Evolutionary conservation across 2,888 invertebrate genomes (phyloP).

Genomic region (Xiphydria camelus): DNA sequence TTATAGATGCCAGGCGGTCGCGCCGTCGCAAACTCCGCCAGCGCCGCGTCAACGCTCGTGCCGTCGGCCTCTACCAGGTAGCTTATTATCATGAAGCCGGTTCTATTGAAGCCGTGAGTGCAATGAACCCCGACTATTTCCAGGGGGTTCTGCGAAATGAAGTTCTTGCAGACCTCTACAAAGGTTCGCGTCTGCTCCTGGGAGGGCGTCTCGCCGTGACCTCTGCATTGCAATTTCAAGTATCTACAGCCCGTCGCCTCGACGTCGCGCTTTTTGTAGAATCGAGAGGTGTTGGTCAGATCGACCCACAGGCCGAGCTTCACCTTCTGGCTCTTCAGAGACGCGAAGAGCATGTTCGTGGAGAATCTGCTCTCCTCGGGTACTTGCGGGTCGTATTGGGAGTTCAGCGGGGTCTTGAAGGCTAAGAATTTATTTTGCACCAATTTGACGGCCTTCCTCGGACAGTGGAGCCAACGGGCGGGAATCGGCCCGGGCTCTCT

Average conservation of each 20-base stretch:
- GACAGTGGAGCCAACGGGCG: conserved; percentile 85
- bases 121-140: conserved; percentile 82
- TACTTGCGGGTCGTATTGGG: conserved; percentile 81
- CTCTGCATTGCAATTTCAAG: conserved; percentile 85
- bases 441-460: conserved; percentile 74
- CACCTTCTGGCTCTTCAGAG: conserved; percentile 76
- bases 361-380: conserved; percentile 82
- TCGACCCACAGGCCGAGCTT: conserved; percentile 96
- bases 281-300: conserved; percentile 91
- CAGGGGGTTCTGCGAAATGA: conserved; percentile 77
- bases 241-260: conserved; percentile 78
- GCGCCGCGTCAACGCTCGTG: conserved; percentile 82
- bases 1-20: conserved; percentile 98
- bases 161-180: conserved; percentile 76
- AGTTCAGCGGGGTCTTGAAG: conserved; percentile 90
- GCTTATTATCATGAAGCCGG: conserved; percentile 91
- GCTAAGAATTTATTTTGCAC: conserved; percentile 86
- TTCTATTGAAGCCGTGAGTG: conserved; percentile 98
- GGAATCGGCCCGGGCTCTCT: conserved; percentile 71
- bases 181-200: conserved; percentile 83
- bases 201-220: conserved; percentile 92
- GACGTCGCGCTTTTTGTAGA: conserved; percentile 83
- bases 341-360: conserved; percentile 84
- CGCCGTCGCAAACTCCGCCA: conserved; percentile 74
- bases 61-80: conserved; percentile 86